A percentile compares a stretch with the other conserved stretches of the same genome.
Evolutionary conservation across 2,113 vertebrate genomes (phyloP).

Genomic region (Crotalus horridus): DNA sequence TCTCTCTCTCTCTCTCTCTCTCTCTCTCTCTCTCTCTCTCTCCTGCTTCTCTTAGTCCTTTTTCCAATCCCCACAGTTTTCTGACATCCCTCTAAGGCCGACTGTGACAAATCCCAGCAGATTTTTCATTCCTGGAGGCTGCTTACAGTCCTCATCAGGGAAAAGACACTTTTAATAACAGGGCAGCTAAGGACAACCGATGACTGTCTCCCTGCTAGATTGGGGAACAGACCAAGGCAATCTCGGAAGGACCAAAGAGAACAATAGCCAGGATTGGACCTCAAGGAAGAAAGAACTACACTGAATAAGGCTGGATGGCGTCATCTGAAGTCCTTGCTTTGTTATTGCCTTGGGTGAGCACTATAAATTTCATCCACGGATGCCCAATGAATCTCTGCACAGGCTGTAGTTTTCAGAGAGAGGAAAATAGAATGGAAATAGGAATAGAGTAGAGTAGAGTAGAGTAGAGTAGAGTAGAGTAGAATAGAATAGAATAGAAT

Average conservation of each 20-base stretch:
- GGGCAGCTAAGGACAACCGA: neutral
- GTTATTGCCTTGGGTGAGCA: conserved; percentile 1
- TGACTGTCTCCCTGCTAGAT: neutral
- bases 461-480: too few species aligned
- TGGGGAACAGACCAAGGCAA: neutral
- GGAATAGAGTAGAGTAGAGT: too few species aligned
- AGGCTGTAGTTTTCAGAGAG: neutral
- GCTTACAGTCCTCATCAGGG: neutral
- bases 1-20: neutral
- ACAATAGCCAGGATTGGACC: neutral
- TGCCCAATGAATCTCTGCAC: neutral
- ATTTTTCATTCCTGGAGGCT: neutral
- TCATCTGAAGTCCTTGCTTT: neutral
- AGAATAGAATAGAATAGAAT: too few species aligned
- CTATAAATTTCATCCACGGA: conserved; percentile 16
- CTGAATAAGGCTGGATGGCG: too few species aligned
- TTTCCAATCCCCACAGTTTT: neutral
- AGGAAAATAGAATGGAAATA: neutral
- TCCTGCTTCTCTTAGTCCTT: neutral
- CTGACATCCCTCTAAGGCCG: neutral
- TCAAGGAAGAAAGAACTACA: neutral
- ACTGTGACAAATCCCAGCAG: neutral
- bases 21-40: neutral
- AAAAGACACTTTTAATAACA: neutral
- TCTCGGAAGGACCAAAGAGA: neutral